Evolutionary conservation across 2,888 invertebrate species (phyloP).

Genomic region (Drosophila koepferae): DNA sequence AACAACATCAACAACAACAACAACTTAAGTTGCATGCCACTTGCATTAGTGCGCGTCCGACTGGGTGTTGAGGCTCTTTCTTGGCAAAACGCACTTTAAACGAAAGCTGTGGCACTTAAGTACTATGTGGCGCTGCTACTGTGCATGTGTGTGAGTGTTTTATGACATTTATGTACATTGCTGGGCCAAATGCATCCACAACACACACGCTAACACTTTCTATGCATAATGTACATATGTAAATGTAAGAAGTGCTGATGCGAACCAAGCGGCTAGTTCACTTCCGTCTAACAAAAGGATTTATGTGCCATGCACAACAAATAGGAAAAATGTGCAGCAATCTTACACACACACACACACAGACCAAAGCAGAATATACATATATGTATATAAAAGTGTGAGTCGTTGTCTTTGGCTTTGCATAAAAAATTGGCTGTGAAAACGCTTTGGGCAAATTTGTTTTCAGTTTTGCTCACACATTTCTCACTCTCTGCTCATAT

Average conservation of each 20-base stretch:
- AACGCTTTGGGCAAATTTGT: slow-evolving; percentile 78
- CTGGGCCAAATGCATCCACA: slow-evolving; percentile 56
- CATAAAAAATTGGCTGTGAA: slow-evolving; percentile 82
- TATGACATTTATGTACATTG: slow-evolving; percentile 70
- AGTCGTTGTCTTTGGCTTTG: slow-evolving; percentile 73
- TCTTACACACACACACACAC: slow-evolving; percentile 7
- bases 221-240: slow-evolving; percentile 15
- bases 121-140: slow-evolving; percentile 10
- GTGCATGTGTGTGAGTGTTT: slow-evolving; percentile 20
- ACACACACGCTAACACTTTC: slow-evolving; percentile 9
- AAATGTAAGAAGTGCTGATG: slow-evolving; percentile 31
- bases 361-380: neutral
- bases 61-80: slow-evolving; percentile 20
- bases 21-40: slow-evolving; percentile 27
- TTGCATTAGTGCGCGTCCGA: slow-evolving; percentile 17
- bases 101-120: slow-evolving; percentile 24
- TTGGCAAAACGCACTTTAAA: slow-evolving; percentile 20
- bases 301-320: slow-evolving; percentile 69
- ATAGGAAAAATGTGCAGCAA: slow-evolving; percentile 48
- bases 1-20: slow-evolving; percentile 10
- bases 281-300: slow-evolving; percentile 67
- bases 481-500: slow-evolving; percentile 25
- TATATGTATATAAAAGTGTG: slow-evolving; percentile 15
- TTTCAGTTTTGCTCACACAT: slow-evolving; percentile 63
- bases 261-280: slow-evolving; percentile 32